Percentiles rank a stretch among this genome's conserved stretches.
These are phyloP conservation scores for Tachypleus tridentatus DNA, from an alignment of 1,140 invertebrate species.

Conservation along the genomic window DNA sequence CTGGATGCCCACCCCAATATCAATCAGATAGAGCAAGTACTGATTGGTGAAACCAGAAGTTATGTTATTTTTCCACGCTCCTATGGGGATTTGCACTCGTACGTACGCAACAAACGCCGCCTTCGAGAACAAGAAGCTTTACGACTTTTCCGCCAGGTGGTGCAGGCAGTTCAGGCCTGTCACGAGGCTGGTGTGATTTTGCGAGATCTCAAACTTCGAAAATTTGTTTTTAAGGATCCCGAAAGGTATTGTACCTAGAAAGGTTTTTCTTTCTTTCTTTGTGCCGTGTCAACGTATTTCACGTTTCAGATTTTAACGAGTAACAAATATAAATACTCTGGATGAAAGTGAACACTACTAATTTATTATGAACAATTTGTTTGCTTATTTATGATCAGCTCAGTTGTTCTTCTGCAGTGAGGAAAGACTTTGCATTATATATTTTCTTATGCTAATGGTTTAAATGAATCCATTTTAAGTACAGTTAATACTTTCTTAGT, in stretches of 20 bases:
- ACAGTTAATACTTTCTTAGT: no score
- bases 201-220: slow-evolving; percentile 87
- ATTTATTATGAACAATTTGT: no score
- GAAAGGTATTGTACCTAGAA: slow-evolving; percentile 58
- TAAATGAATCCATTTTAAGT: no score
- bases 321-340: no score
- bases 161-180: slow-evolving; percentile 73
- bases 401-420: no score
- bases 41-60: slow-evolving; percentile 51
- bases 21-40: slow-evolving; percentile 54
- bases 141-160: slow-evolving; percentile 77
- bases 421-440: no score
- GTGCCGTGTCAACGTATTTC: no score
- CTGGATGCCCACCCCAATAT: slow-evolving; percentile 54
- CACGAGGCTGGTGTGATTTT: slow-evolving; percentile 86
- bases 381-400: no score
- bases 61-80: slow-evolving; percentile 57
- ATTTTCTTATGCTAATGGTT: no score
- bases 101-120: slow-evolving; percentile 68
- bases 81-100: slow-evolving; percentile 67
- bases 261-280: no score
- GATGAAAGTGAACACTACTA: no score
- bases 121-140: slow-evolving; percentile 73
- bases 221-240: slow-evolving; percentile 89
- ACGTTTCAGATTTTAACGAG: no score